Evolutionary conservation across 2,113 vertebrate genomes (phyloP).

Genomic region (Colinus virginianus): DNA sequence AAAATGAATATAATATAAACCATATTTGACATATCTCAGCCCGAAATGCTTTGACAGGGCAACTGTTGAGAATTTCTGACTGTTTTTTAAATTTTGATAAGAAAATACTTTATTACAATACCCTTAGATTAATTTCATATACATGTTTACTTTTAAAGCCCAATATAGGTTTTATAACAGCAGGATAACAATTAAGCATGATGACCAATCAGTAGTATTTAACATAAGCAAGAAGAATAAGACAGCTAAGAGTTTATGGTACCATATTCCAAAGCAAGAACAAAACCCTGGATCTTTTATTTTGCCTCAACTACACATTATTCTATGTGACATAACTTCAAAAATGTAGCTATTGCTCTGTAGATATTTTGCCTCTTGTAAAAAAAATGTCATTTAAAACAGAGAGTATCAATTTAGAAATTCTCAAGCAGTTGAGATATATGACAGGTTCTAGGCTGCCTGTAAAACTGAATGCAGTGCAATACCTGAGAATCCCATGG

Average conservation of each 20-base stretch:
- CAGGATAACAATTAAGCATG: not conserved
- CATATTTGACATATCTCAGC: not conserved
- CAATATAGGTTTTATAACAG: not conserved
- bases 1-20: not conserved
- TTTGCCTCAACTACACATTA: not conserved
- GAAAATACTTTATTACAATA: not conserved
- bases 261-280: not conserved
- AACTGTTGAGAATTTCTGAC: not conserved
- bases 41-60: no score
- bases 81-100: not conserved
- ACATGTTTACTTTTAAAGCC: not conserved
- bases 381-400: not conserved
- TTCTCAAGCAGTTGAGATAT: not conserved
- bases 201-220: not conserved
- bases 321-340: not conserved
- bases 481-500: not conserved
- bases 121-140: not conserved
- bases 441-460: not conserved
- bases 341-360: not conserved
- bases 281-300: not conserved
- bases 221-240: not conserved
- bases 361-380: conserved; percentile 19
- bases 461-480: not conserved
- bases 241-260: not conserved
- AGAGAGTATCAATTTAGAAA: not conserved